Conservation (phyloP, 2,113 vertebrate species). For the Bufo gargarizans region DNA sequence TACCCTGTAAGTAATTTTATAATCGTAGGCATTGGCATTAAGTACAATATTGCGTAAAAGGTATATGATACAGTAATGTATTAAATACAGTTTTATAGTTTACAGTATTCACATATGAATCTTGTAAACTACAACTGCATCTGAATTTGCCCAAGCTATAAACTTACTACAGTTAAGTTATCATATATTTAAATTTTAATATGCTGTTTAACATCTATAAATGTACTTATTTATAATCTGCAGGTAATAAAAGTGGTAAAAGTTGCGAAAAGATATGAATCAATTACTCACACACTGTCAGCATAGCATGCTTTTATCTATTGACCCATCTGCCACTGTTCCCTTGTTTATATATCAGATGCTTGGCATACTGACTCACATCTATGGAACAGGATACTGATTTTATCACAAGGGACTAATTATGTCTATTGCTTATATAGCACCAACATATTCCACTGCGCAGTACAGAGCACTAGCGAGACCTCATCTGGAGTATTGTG, state of each 20-base stretch:
- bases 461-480: no score
- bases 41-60: neutral
- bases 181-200: neutral
- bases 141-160: neutral
- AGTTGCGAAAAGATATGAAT: neutral
- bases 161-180: neutral
- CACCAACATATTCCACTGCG: no score
- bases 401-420: neutral
- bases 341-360: neutral
- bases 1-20: neutral
- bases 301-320: neutral
- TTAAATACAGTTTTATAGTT: neutral
- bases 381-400: neutral
- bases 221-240: neutral
- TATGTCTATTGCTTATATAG: no score
- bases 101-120: neutral
- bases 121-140: neutral
- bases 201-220: neutral
- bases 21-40: neutral
- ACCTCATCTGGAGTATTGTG: no score
- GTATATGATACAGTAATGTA: neutral
- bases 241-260: neutral
- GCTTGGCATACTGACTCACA: neutral
- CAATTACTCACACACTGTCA: neutral
- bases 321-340: neutral